phyloP scores from a whole-genome alignment of 2,113 vertebrate species.

The Monopterus albus region DNA sequence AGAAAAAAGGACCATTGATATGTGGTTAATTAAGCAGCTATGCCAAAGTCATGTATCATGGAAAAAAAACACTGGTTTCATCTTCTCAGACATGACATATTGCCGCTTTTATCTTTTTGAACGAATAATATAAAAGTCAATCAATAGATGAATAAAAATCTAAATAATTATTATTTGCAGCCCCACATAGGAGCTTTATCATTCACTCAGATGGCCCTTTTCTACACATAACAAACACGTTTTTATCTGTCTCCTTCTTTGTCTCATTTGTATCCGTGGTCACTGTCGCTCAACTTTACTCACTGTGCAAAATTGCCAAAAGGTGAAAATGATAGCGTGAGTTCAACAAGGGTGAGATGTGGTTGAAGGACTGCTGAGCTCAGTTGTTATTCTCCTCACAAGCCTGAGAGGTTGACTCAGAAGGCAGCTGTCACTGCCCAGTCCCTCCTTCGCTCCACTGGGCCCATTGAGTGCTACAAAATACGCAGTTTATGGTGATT shows the following conservation, averaged over 20 bases:
- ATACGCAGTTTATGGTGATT: conserved; percentile 40
- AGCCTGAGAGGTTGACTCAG: conserved; percentile 32
- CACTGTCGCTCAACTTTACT: conserved; percentile 48
- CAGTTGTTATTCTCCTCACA: conserved; percentile 25
- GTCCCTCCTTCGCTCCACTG: conserved; percentile 10
- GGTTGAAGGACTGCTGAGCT: conserved; percentile 48
- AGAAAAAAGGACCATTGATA: neutral
- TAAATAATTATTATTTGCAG: neutral
- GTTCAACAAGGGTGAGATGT: conserved; percentile 58
- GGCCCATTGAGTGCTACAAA: conserved; percentile 9
- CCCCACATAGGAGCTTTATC: neutral
- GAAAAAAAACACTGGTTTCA: neutral
- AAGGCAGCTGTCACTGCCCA: conserved; percentile 10
- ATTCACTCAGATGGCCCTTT: neutral
- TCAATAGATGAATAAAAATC: neutral
- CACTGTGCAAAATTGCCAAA: conserved; percentile 42
- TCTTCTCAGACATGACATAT: neutral
- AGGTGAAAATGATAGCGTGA: conserved; percentile 58
- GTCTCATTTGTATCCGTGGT: conserved; percentile 40
- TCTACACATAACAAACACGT: neutral
- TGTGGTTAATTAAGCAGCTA: too few relatives aligned
- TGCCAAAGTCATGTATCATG: neutral
- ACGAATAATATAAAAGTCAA: neutral
- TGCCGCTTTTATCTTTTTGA: neutral
- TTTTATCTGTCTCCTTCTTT: conserved; percentile 16